A percentile compares a stretch with the other conserved stretches of the same genome.
phyloP scores from a whole-genome alignment of 92 coral and sea anemone genomes.

The Phenganax marumi region DNA sequence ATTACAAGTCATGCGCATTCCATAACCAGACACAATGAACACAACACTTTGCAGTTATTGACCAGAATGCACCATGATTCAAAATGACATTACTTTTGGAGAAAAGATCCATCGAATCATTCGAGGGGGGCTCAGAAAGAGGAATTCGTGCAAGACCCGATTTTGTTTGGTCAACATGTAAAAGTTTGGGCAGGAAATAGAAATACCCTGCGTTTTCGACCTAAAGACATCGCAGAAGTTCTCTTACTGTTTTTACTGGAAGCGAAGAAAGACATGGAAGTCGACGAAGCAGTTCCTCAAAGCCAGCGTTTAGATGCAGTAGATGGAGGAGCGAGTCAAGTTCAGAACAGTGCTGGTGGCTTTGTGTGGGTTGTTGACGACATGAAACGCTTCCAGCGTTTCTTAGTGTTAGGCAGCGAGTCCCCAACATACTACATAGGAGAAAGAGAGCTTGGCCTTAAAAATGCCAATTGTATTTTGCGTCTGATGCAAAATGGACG shows the following conservation, averaged over 20 bases:
- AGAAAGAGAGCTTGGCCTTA: neutral
- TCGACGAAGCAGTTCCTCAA: slow-evolving; percentile 2
- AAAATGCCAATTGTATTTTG: slow-evolving; percentile 35
- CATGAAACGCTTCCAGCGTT: slow-evolving; percentile 38
- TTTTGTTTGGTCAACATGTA: too few species aligned
- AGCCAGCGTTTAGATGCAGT: slow-evolving; percentile 39
- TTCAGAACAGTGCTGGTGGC: slow-evolving; percentile 14
- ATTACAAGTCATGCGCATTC: too few species aligned
- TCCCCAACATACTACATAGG: slow-evolving; percentile 36
- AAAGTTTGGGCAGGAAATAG: slow-evolving; percentile 5
- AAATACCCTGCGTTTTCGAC: neutral
- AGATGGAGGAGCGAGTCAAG: slow-evolving; percentile 19
- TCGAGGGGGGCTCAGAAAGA: too few species aligned
- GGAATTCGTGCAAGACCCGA: too few species aligned
- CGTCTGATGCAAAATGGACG: slow-evolving; percentile 22
- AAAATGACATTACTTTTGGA: too few species aligned
- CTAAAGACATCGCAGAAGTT: neutral
- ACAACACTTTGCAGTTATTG: too few species aligned
- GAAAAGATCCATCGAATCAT: too few species aligned
- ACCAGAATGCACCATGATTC: too few species aligned
- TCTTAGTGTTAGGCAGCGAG: slow-evolving; percentile 45
- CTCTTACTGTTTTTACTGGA: neutral
- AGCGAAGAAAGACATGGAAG: neutral
- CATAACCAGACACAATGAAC: too few species aligned
- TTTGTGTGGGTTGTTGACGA: slow-evolving; percentile 42